Conservation (phyloP, 2,888 invertebrate genomes). For the Ophion costatus region DNA sequence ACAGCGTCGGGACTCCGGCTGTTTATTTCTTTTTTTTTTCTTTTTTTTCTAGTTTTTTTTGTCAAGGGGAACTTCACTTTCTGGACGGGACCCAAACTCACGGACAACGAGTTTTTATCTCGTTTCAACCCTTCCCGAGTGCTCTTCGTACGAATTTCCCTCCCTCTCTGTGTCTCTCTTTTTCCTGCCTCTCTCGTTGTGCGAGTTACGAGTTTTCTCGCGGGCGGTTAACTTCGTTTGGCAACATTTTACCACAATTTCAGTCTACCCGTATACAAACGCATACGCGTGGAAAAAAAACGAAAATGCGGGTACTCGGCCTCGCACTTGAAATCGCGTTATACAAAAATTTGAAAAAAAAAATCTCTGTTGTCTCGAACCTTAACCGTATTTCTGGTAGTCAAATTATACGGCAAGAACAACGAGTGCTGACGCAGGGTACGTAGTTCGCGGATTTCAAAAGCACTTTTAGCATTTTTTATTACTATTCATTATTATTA, state of each 20-base stretch:
- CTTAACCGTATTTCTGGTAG: no score
- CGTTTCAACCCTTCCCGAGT: conserved; percentile 28
- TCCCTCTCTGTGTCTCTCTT: conserved; percentile 2
- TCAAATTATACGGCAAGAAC: no score
- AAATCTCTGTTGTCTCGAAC: no score
- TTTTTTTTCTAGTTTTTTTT: conserved; percentile 8
- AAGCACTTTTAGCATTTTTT: no score
- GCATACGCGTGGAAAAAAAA: conserved; percentile 4
- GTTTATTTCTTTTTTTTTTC: neutral
- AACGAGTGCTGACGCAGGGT: no score
- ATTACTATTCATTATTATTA: no score
- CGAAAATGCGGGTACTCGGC: neutral
- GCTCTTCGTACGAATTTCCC: conserved; percentile 10
- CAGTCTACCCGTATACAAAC: conserved; percentile 30
- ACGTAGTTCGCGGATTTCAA: no score
- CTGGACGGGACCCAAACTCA: conserved; percentile 56
- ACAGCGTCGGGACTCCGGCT: conserved; percentile 2
- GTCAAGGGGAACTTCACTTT: conserved; percentile 28
- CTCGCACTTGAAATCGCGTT: neutral
- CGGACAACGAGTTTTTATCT: conserved; percentile 48
- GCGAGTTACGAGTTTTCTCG: conserved; percentile 43
- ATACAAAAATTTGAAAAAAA: no score
- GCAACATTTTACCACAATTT: conserved; percentile 58
- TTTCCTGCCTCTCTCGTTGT: conserved; percentile 30
- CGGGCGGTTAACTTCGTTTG: conserved; percentile 54